Evolutionary conservation across 2,888 invertebrate species (phyloP).

Genomic region (Torymus texanus): DNA sequence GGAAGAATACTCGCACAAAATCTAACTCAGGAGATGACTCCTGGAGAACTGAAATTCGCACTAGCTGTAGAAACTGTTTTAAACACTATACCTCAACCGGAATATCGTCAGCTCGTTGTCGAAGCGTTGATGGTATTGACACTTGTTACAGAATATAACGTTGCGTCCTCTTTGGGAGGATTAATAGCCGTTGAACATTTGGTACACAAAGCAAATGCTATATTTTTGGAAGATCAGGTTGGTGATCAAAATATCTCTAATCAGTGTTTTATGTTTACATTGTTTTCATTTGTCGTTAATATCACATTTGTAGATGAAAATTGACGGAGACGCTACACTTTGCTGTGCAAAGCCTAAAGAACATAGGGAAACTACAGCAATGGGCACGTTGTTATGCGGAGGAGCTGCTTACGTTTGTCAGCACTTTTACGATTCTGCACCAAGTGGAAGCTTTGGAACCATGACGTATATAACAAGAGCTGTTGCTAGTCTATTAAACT

Average conservation of each 20-base stretch:
- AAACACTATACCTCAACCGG: slow-evolving; percentile 98
- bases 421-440: slow-evolving; percentile 98
- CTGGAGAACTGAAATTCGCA: slow-evolving; percentile 98
- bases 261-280: neutral
- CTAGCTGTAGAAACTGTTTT: slow-evolving; percentile 97
- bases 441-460: slow-evolving; percentile 97
- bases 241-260: neutral
- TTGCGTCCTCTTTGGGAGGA: slow-evolving; percentile 85
- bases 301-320: slow-evolving; percentile 81
- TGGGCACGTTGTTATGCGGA: slow-evolving; percentile 86
- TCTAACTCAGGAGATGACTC: slow-evolving; percentile 98
- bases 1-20: slow-evolving; percentile 92
- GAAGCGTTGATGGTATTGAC: slow-evolving; percentile 98
- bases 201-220: slow-evolving; percentile 94
- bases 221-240: slow-evolving; percentile 97
- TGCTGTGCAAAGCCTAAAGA: slow-evolving; percentile 91
- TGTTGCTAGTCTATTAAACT: slow-evolving; percentile 84
- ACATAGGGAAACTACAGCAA: slow-evolving; percentile 78
- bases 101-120: slow-evolving; percentile 96
- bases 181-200: slow-evolving; percentile 92
- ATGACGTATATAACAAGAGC: slow-evolving; percentile 97
- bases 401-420: slow-evolving; percentile 97
- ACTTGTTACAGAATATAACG: slow-evolving; percentile 90
- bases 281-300: slow-evolving; percentile 18
- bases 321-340: slow-evolving; percentile 93